Percentiles rank a stretch among this genome's conserved stretches.
These are phyloP conservation scores for Zosterops japonicus DNA, from an alignment of 2,113 vertebrate species.

Conservation along the genomic window DNA sequence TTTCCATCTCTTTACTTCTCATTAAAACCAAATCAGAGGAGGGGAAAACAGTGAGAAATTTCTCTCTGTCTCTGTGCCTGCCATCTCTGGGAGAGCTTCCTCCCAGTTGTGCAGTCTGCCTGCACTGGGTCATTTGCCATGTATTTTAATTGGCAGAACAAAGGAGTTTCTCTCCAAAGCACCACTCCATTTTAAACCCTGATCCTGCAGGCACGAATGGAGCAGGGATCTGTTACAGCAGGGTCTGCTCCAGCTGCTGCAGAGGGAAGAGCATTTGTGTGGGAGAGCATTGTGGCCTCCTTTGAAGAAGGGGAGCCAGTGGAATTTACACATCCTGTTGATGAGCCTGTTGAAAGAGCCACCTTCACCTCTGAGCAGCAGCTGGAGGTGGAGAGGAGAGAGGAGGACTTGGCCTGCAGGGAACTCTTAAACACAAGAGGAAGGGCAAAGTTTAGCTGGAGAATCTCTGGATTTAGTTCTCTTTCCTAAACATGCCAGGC, in stretches of 20 bases:
- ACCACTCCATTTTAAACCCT: neutral
- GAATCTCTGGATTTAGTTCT: accelerated
- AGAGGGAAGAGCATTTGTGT: neutral
- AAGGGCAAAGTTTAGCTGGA: neutral
- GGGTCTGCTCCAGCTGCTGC: neutral
- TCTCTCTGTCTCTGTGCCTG: neutral
- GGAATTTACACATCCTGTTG: neutral
- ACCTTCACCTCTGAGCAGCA: neutral
- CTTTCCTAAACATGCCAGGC: neutral
- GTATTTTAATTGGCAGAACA: conserved; percentile 12
- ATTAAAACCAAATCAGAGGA: conserved; percentile 23
- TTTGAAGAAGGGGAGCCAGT: neutral
- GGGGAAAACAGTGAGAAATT: conserved; percentile 1
- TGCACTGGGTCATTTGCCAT: neutral
- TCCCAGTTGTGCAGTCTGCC: neutral
- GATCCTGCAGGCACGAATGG: neutral
- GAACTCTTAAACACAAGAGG: neutral
- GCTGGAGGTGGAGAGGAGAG: neutral
- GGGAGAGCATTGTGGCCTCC: neutral
- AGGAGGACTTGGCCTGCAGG: neutral
- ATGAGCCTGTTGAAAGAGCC: neutral
- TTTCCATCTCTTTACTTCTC: conserved; percentile 32
- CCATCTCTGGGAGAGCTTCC: neutral
- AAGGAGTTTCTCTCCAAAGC: neutral
- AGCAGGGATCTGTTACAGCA: neutral